Conservation (phyloP, 1,140 invertebrate species). For the Pogonus chalceus region DNA sequence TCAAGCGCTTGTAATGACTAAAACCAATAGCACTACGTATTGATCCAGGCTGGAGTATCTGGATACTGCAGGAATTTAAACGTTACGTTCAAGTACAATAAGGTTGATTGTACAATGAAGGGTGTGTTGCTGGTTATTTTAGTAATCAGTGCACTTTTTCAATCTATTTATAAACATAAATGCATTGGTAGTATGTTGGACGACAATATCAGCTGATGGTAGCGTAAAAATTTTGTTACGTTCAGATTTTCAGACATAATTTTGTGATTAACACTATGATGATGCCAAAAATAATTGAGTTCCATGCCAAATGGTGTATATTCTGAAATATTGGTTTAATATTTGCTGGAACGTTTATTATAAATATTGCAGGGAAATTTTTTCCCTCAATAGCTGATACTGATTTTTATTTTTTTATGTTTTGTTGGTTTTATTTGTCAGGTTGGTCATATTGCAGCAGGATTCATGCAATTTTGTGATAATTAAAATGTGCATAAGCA, state of each 20-base stretch:
- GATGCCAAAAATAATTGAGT: background rate
- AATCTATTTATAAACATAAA: slow-evolving; percentile 2
- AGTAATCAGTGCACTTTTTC: slow-evolving; percentile 3
- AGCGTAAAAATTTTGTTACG: background rate
- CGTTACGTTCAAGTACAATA: background rate
- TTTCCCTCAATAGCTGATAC: no score
- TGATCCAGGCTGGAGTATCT: slow-evolving; percentile 15
- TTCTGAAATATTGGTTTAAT: background rate
- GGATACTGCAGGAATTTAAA: background rate
- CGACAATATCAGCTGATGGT: background rate
- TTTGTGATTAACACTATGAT: background rate
- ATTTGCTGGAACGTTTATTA: background rate
- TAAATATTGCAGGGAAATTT: background rate
- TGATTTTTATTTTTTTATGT: background rate
- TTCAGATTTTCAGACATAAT: background rate
- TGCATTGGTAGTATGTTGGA: background rate
- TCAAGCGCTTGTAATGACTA: slow-evolving; percentile 17
- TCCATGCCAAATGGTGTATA: background rate
- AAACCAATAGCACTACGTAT: slow-evolving; percentile 19
- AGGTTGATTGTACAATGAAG: background rate
- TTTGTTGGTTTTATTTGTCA: background rate
- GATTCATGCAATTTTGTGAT: no score
- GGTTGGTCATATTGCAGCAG: no score
- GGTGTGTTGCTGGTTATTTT: slow-evolving; percentile 1
- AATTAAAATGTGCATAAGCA: no score